Evolutionary conservation across 1,140 invertebrate species (phyloP), one percentile per base, ranked within the genome.

Genomic region (Ericerus pela): DNA sequence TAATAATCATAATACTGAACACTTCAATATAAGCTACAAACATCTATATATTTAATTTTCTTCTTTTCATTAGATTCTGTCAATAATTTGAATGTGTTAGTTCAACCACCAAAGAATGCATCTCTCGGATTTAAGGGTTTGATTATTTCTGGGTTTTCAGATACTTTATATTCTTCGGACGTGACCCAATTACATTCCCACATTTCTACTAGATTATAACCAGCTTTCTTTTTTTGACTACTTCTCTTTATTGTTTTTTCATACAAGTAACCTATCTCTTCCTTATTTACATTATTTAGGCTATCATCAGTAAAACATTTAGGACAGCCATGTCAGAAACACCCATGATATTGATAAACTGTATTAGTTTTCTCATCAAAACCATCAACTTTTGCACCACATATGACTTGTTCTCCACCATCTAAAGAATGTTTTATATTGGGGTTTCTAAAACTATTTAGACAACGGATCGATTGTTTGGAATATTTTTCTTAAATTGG

Each of bases 181-280:
- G 33, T 54, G 14, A 20, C 37, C 53, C 53, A 54, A 2, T 36
- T 36, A 54, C 53, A 54, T 22, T 54, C 53, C 53, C 53, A 54
- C 29, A 31, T 54, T 36, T 54, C 53, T 18, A 54, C 53, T 29
- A 54, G 37, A 54, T 54, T 54, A 54, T 54, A 54, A 24, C 53
- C 53, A 8, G 53, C 53, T 36, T 54, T 54, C 18, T 54, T 54
- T 54, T 36, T 54, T 36, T 2, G 11, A 14, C 4, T n/a, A 36
- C 52, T 53, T 36, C 53, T 27, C 27, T 54, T 31, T 22, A 20
- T 14, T 16, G 53, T 54, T 54, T 54, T 54, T 36, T 36, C 16
- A 54, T 33, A 54, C 30, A 54, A 22, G 26, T 54, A 29, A 36
- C 30, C 30, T 31, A 54, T 54, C 22, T 36, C 29, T 54, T 54